Conservation (phyloP, 2,888 invertebrate species). For the Malthinus flaveolus region DNA sequence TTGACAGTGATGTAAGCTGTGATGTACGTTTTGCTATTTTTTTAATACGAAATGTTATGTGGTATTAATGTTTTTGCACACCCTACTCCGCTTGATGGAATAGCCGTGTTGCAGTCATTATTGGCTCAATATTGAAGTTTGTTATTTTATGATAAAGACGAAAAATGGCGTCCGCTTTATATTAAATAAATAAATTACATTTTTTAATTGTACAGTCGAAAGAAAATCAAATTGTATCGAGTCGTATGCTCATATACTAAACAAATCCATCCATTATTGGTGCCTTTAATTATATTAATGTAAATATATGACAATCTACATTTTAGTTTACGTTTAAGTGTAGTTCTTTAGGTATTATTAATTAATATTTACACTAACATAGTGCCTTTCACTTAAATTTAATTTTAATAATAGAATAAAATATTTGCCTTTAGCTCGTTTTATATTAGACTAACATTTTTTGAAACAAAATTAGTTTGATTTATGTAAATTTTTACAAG, state of each 20-base stretch:
- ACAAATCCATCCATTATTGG: slow-evolving; percentile 56
- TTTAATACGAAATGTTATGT: too few species aligned
- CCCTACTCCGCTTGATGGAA: slow-evolving; percentile 27
- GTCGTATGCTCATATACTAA: slow-evolving; percentile 49
- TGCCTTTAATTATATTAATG: slow-evolving; percentile 49
- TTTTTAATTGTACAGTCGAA: slow-evolving; percentile 23
- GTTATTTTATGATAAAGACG: too few species aligned
- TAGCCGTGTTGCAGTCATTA: slow-evolving; percentile 28
- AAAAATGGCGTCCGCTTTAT: too few species aligned
- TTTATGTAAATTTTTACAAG: slow-evolving; percentile 11
- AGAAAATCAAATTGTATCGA: slow-evolving; percentile 17
- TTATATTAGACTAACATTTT: slow-evolving; percentile 25
- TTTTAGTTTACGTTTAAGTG: slow-evolving; percentile 23
- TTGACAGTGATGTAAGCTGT: too few species aligned
- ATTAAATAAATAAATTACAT: slow-evolving; percentile 11
- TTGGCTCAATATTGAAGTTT: slow-evolving; percentile 9
- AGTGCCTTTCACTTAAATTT: slow-evolving; percentile 42
- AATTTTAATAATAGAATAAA: slow-evolving; percentile 24
- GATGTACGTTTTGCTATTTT: too few species aligned
- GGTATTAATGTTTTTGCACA: slow-evolving; percentile 25
- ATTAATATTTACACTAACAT: slow-evolving; percentile 40
- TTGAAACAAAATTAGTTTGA: slow-evolving; percentile 20
- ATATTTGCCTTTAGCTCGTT: slow-evolving; percentile 27
- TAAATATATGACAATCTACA: slow-evolving; percentile 47
- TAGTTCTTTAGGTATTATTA: slow-evolving; percentile 19